Evolutionary conservation across 2,888 invertebrate species (phyloP), one percentile per base, ranked within the genome.

Genomic region (Lingula anatina): DNA sequence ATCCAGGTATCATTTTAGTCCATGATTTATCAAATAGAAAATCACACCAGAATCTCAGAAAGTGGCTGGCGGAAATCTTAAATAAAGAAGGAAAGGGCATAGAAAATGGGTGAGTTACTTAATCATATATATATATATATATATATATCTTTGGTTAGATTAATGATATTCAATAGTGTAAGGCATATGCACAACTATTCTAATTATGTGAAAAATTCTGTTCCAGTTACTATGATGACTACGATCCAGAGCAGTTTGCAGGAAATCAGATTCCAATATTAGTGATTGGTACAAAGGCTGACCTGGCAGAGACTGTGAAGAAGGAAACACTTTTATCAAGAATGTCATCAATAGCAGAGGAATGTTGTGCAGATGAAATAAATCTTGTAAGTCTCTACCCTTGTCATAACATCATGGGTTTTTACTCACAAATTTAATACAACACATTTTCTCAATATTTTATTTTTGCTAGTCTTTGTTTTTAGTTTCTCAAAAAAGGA

Each of bases 1-100:
- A n/a, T 79, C 37, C 71, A 87, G 87, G 88, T 53, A 87, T 96
- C 31, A 91, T 99, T 63, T 81, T 99, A 54, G 95, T 97, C 2
- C 96, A 99, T 75, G 99, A 99, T 80, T 81, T 97, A 66, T 92
- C 92, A 4, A 99, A 99, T 77, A 83, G 91, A 57, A 96, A 96
- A 77, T 95, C 95, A 47, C 92, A 96, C 75, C 85, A 89, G 53
- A 95, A 96, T 79, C 80, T 97, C 52, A 85, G 88, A 56, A 89
- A 90, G 76, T 97, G 96, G 96, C 79, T 97, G 1, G 84, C 87
- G 39, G 95, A 97, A 80, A 87, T 95, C 54, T 75, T 93, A 43
- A 88, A 87, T 72, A 86, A 64, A 55, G 74, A 69, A 37, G 53
- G 54, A 35, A 47, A 55, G n/a, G 61, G 63, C 47, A 46, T 47